These are phyloP conservation scores for Bradypodion pumilum DNA, from an alignment of 2,797 vertebrate species.

Conservation along the genomic window DNA sequence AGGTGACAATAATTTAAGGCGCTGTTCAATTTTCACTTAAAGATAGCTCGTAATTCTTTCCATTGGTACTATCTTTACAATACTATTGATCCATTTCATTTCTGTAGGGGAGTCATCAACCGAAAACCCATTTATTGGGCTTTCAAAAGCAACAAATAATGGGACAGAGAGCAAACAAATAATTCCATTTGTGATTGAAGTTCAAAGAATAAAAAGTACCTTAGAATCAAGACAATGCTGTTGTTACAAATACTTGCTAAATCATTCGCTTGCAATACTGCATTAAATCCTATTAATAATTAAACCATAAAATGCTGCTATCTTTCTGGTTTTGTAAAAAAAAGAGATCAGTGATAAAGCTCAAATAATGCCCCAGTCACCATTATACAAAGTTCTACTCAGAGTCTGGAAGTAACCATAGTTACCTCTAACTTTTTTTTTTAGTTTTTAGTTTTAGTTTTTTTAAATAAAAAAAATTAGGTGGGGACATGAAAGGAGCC, in stretches of 20 bases:
- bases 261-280: background rate
- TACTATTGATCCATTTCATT: slow-evolving; percentile 75
- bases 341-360: background rate
- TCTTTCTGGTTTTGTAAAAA: background rate
- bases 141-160: slow-evolving; percentile 73
- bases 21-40: slow-evolving; percentile 81
- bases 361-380: background rate
- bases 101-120: slow-evolving; percentile 72
- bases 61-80: slow-evolving; percentile 70
- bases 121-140: slow-evolving; percentile 64
- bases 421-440: no score
- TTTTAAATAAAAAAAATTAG: no score
- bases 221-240: slow-evolving; percentile 14
- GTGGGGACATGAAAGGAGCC: no score
- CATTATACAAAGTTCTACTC: no score
- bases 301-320: background rate
- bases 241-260: background rate
- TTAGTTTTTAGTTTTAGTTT: no score
- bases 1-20: slow-evolving; percentile 72
- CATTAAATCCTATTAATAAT: background rate
- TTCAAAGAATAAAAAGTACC: slow-evolving; percentile 40
- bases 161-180: slow-evolving; percentile 62
- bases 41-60: slow-evolving; percentile 76
- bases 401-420: no score
- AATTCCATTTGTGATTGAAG: slow-evolving; percentile 64